Conservation (phyloP, 64 coral and sea anemone species). For the Platygyra sinensis region DNA sequence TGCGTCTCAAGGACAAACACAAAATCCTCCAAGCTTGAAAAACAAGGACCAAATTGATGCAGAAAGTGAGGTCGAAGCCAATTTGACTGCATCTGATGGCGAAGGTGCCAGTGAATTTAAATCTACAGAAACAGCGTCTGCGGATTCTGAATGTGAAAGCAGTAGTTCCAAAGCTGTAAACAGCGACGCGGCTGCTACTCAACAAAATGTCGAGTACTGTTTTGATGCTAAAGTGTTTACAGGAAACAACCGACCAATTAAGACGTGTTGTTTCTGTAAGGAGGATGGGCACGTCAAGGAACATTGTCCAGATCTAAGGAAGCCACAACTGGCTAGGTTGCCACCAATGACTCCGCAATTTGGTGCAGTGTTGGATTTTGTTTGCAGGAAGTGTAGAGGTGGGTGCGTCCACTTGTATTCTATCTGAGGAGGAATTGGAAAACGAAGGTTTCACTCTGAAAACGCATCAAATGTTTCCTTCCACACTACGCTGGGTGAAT, state of each 20-base stretch:
- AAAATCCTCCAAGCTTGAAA: background rate
- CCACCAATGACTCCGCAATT: constrained; percentile 35
- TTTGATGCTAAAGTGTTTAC: constrained; percentile 60
- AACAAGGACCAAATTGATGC: background rate
- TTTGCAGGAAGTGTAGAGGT: constrained; percentile 59
- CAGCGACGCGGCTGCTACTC: background rate
- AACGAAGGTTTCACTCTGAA: too few species aligned
- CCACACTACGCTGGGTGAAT: too few species aligned
- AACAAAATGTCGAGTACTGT: background rate
- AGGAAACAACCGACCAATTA: constrained; percentile 48
- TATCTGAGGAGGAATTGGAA: too few species aligned
- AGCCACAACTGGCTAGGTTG: constrained; percentile 48
- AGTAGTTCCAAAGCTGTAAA: background rate
- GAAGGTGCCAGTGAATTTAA: background rate
- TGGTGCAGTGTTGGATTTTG: constrained; percentile 47
- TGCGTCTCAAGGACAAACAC: background rate
- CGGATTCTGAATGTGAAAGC: background rate
- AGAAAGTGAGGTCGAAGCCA: constrained; percentile 6
- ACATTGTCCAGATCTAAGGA: constrained; percentile 67
- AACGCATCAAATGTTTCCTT: too few species aligned
- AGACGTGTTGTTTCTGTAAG: constrained; percentile 77
- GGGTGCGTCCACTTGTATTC: background rate
- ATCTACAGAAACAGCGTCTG: background rate
- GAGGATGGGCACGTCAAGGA: constrained; percentile 79
- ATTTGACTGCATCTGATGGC: background rate